Conservation (phyloP, 2,888 invertebrate species). For the Chymomyza fuscimana region DNA sequence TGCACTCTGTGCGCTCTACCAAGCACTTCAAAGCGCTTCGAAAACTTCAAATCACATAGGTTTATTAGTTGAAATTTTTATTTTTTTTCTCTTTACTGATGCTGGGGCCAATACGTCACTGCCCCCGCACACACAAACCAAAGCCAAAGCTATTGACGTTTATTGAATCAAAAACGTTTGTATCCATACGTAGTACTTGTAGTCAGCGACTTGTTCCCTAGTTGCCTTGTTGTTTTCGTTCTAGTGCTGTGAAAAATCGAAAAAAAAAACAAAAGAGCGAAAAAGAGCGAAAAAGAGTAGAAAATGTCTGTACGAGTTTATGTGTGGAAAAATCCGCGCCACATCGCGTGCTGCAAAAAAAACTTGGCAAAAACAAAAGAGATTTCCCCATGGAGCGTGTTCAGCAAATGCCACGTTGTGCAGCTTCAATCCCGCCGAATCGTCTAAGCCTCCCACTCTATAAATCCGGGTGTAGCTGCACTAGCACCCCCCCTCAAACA, state of each 20-base stretch:
- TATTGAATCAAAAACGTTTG: slow-evolving; percentile 67
- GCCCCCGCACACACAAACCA: neutral
- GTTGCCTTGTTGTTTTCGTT: neutral
- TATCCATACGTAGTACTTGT: slow-evolving; percentile 16
- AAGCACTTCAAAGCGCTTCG: slow-evolving; percentile 42
- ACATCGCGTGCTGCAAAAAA: slow-evolving; percentile 6
- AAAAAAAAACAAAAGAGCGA: neutral
- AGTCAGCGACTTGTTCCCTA: slow-evolving; percentile 8
- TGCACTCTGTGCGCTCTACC: neutral
- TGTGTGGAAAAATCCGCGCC: slow-evolving; percentile 43
- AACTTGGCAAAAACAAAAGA: slow-evolving; percentile 50
- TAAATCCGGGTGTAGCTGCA: neutral
- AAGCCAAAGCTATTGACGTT: slow-evolving; percentile 58
- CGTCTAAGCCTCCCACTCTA: neutral
- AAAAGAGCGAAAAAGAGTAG: neutral
- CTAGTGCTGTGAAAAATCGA: neutral
- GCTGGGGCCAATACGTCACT: neutral
- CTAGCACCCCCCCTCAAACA: slow-evolving; percentile 8
- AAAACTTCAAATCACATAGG: slow-evolving; percentile 56
- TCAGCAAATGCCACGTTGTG: slow-evolving; percentile 52
- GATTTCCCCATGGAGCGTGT: slow-evolving; percentile 65
- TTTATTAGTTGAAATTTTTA: slow-evolving; percentile 57
- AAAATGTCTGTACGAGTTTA: slow-evolving; percentile 7
- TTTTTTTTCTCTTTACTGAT: neutral
- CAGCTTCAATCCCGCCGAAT: slow-evolving; percentile 18